Percentiles rank a stretch among this genome's conserved stretches.
These are phyloP conservation scores for Pampus argenteus DNA, from an alignment of 2,797 vertebrate species.

Conservation along the genomic window DNA sequence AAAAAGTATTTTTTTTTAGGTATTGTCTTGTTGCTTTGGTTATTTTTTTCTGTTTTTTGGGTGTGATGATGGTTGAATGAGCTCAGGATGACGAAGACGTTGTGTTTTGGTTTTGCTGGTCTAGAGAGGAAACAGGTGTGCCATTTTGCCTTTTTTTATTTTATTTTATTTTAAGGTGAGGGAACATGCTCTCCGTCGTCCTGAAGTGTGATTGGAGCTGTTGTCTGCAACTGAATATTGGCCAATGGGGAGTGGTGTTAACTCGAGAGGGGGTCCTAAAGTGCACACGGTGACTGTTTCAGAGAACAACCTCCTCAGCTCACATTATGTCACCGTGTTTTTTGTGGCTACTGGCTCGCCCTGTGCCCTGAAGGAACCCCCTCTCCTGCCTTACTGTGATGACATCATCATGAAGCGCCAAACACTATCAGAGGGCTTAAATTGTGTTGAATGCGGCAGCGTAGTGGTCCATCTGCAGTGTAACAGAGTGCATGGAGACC, in stretches of 20 bases:
- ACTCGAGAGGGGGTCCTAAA: constrained; percentile 52
- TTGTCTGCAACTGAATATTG: constrained; percentile 56
- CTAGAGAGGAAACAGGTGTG: constrained; percentile 44
- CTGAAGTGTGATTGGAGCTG: constrained; percentile 72
- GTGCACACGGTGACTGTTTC: constrained; percentile 43
- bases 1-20: constrained; percentile 88
- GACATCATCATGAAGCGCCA: constrained; percentile 66
- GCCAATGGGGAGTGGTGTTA: constrained; percentile 79
- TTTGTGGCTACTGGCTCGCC: constrained; percentile 13
- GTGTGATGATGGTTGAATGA: constrained; percentile 71
- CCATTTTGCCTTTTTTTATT: constrained; percentile 61
- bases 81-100: constrained; percentile 73
- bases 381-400: constrained; percentile 72
- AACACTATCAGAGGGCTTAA: constrained; percentile 60
- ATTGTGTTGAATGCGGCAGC: constrained; percentile 28
- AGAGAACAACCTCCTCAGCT: constrained; percentile 20
- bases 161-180: constrained; percentile 26
- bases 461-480: constrained; percentile 20
- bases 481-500: constrained; percentile 34
- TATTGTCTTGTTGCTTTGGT: constrained; percentile 85
- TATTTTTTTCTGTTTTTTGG: constrained; percentile 69
- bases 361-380: constrained; percentile 45
- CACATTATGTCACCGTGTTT: neutral
- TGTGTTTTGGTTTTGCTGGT: constrained; percentile 38
- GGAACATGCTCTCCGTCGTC: constrained; percentile 63